Base-by-base conservation (phyloP, 2,797 vertebrate genomes). In the Chelon auratus region DNA sequence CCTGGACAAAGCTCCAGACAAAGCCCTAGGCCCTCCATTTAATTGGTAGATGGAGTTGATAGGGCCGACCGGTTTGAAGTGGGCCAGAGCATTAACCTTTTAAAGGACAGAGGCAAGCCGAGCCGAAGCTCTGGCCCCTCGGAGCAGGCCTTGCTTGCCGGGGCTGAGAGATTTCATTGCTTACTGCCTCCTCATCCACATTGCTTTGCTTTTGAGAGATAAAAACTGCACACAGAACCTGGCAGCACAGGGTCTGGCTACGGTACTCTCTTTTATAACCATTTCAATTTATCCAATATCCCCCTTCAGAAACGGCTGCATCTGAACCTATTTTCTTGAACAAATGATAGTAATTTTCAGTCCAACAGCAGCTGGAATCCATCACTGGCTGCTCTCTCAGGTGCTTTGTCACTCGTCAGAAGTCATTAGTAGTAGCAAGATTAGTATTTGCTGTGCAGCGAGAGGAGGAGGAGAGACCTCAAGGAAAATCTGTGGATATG, bases 1-100 rank as follows among this genome's bases (percentile, higher is more conserved):
- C 81, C 83, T 48, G 80, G 89, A 94, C 89, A 92, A 92, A 90
- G 88, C 91, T 90, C 68, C 82, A 77, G 91, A 93, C 91, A 91
- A 92, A 91, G 87, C 92, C 86, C 78, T 76, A 65, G 89, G 88
- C 89, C 90, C 89, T 90, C 71, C 76, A 86, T 83, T 90, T 94
- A 94, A 95, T 95, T 95, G 93, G 93, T 89, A 92, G 92, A 94
- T 94, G 88, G 87, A 89, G 91, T 92, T 82, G 93, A 93, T 93
- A 90, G 91, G 81, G 81, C 85, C 80, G 80, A 85, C 86, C 81
- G 90, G 90, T 92, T 92, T 93, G 83, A 92, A 92, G 88, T 88
- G 83, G 87, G 90, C 77, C 77, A 69, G 69, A 82, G 90, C 81
- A 90, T 93, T 92, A 92, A 91, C 90, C 91, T 92, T 91, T 93